Percentiles rank a stretch among this genome's conserved stretches.
These are phyloP conservation scores for Lottia scabra DNA, from an alignment of 2,888 invertebrate species.

Conservation along the genomic window DNA sequence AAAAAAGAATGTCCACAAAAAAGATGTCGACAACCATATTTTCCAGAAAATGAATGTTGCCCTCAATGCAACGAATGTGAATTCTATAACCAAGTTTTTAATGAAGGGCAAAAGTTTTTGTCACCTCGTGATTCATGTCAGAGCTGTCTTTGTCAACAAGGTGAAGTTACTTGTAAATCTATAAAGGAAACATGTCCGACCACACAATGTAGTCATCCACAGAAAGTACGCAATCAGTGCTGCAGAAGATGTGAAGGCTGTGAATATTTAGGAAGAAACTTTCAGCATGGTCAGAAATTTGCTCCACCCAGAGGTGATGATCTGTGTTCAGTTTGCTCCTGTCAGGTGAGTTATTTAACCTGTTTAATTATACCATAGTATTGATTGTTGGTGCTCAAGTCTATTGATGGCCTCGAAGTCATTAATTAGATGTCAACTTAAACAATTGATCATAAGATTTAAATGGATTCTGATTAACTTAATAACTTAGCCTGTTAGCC, in stretches of 20 bases:
- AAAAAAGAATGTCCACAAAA: conserved; percentile 39
- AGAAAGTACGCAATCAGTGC: conserved; percentile 46
- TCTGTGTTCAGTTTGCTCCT: conserved; percentile 50
- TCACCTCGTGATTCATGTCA: conserved; percentile 48
- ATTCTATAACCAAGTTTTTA: conserved; percentile 46
- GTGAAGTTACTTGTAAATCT: conserved; percentile 43
- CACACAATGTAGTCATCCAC: conserved; percentile 50
- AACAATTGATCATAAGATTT: no score
- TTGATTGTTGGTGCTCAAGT: no score
- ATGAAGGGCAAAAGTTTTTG: conserved; percentile 49
- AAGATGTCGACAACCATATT: conserved; percentile 42
- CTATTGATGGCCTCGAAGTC: no score
- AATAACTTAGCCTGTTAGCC: no score
- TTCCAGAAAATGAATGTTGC: conserved; percentile 54
- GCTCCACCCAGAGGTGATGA: conserved; percentile 49
- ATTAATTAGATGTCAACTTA: no score
- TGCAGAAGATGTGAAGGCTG: conserved; percentile 57
- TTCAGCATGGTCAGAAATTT: conserved; percentile 59
- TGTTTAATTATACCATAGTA: background rate
- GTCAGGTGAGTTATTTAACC: conserved; percentile 39
- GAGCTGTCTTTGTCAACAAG: conserved; percentile 51
- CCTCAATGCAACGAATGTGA: conserved; percentile 55
- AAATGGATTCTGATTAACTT: no score
- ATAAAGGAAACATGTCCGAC: conserved; percentile 43
- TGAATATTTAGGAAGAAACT: conserved; percentile 45